Evolutionary conservation across 2,888 invertebrate genomes (phyloP).

Genomic region (Aphrophora alni): DNA sequence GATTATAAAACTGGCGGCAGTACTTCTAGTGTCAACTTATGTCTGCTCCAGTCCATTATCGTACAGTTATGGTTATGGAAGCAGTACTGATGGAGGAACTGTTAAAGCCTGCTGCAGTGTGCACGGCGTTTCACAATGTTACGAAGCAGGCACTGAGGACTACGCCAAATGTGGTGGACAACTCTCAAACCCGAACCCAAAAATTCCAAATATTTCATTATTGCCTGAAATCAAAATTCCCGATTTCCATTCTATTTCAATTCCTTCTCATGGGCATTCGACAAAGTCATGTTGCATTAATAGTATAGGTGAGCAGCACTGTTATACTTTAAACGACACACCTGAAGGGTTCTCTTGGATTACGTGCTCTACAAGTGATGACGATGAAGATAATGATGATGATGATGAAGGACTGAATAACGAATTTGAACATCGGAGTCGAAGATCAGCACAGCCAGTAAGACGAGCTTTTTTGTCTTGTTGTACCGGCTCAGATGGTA

Average conservation of each 20-base stretch:
- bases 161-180: background rate
- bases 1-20: background rate
- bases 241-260: too few relatives aligned
- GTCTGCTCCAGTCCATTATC: background rate
- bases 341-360: background rate
- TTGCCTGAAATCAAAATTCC: too few relatives aligned
- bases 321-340: background rate
- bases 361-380: background rate
- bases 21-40: background rate
- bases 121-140: background rate
- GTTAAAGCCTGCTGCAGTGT: background rate
- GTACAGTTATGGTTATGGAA: background rate
- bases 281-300: background rate
- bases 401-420: too few relatives aligned
- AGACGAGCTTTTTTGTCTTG: background rate
- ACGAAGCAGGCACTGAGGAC: background rate
- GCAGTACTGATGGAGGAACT: background rate
- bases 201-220: too few relatives aligned
- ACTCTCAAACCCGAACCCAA: too few relatives aligned
- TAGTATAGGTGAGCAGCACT: background rate
- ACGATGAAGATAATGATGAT: background rate
- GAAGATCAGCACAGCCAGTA: background rate
- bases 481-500: background rate
- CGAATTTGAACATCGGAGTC: background rate
- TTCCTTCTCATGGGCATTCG: too few relatives aligned